A percentile compares a stretch with the other conserved stretches of the same genome.
Conservation (phyloP, 2,888 invertebrate genomes). For the Lobophora halterata region DNA sequence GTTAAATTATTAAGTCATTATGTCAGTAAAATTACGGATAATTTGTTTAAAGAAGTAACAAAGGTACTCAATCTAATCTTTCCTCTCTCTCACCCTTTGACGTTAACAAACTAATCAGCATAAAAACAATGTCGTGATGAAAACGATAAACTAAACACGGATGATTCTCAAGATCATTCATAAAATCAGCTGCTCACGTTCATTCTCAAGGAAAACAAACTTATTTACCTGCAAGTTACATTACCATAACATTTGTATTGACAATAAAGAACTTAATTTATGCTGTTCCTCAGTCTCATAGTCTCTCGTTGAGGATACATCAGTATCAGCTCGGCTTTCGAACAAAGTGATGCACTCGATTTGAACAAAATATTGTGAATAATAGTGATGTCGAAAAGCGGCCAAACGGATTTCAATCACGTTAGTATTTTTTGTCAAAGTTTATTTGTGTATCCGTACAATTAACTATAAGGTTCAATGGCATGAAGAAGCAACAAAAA, state of each 20-base stretch:
- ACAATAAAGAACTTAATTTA: slow-evolving; percentile 53
- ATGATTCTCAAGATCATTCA: slow-evolving; percentile 16
- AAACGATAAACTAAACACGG: slow-evolving; percentile 15
- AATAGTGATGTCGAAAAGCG: slow-evolving; percentile 17
- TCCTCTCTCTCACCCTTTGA: no score
- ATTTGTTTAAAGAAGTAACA: no score
- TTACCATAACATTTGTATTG: slow-evolving; percentile 51
- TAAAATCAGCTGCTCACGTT: slow-evolving; percentile 16
- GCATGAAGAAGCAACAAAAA: slow-evolving; percentile 21
- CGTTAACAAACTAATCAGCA: background rate
- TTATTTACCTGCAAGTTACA: slow-evolving; percentile 43
- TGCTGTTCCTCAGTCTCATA: slow-evolving; percentile 38
- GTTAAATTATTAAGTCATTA: no score
- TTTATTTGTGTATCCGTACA: background rate
- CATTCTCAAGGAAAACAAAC: slow-evolving; percentile 44
- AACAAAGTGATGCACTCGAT: slow-evolving; percentile 11
- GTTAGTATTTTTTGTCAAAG: slow-evolving; percentile 23
- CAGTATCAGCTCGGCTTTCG: slow-evolving; percentile 20
- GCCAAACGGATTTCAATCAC: slow-evolving; percentile 17
- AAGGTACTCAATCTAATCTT: no score
- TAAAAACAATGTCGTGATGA: slow-evolving; percentile 7
- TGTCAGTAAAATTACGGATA: no score
- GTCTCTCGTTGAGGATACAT: slow-evolving; percentile 20
- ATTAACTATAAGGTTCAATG: slow-evolving; percentile 19
- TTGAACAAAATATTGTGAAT: slow-evolving; percentile 8